Evolutionary conservation across 2,888 invertebrate species (phyloP).

Genomic region (Rhimphoctona megacephalus): DNA sequence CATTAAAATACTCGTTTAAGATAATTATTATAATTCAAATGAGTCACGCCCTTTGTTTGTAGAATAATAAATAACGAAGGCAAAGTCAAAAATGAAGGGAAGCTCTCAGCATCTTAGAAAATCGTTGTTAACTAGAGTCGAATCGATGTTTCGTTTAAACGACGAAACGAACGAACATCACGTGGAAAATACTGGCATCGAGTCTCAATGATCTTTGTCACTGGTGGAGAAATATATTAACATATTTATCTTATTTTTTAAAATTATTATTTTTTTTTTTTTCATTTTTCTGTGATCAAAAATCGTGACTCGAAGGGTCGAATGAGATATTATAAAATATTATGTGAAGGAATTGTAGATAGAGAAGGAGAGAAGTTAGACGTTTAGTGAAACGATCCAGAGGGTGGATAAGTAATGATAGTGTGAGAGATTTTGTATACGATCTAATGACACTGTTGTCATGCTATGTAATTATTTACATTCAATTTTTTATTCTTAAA

Average conservation of each 20-base stretch:
- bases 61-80: constrained; percentile 11
- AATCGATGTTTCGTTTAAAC: constrained; percentile 71
- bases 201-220: constrained; percentile 7
- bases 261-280: background rate
- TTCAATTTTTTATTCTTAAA: constrained; percentile 6
- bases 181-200: background rate
- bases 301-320: constrained; percentile 53
- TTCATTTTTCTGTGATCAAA: constrained; percentile 42
- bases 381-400: constrained; percentile 13
- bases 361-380: background rate
- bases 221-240: constrained; percentile 15
- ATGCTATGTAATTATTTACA: constrained; percentile 35
- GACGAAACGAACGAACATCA: background rate
- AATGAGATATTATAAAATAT: background rate
- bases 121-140: constrained; percentile 78
- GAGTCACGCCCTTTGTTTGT: constrained; percentile 6
- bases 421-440: constrained; percentile 24
- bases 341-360: constrained; percentile 5
- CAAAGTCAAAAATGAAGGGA: background rate
- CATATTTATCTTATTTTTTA: background rate
- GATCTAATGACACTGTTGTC: constrained; percentile 53
- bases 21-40: constrained; percentile 8
- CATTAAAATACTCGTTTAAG: constrained; percentile 4
- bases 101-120: constrained; percentile 70
- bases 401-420: constrained; percentile 36